Base-by-base conservation (phyloP, 1,140 invertebrate genomes). In the Macrobrachium nipponense region DNA sequence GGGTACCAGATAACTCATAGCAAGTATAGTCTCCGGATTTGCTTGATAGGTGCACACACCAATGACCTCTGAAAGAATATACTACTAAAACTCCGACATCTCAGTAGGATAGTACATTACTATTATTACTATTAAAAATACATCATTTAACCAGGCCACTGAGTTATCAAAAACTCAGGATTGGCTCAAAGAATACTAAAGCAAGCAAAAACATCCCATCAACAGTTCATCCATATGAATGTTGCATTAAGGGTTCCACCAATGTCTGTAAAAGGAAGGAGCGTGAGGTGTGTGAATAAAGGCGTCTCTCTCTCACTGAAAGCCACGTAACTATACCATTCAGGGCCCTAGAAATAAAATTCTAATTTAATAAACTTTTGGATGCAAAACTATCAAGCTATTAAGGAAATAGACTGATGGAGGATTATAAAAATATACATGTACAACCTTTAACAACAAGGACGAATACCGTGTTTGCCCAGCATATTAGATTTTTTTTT, bases 231-330 rank as follows among this genome's bases (percentile, higher is more conserved):
- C 91, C 20, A 93, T 89, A 89, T 91, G 90, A 81, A 91, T 88
- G 58, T 89, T 90, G 82, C 91, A 70, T 91, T 91, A 5, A 94
- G 90, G 7, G 92, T 93, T 81, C 93, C 93, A 51, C 93, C 93
- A 77, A 93, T 92, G 87, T 94, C 93, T 43, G 93, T 89, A 75
- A 93, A 91, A 44, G 93, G 92, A 20, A 93, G 88, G 81, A 93
- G 90, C 87, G 93, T 90, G 87, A 93, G 92, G 81, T 92, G 91
- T 10, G 91, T 91, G 80, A 93, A 90, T 23, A 92, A 90, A 43
- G 92, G 91, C 59, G 88, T 89, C 44, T 81, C 66, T 87, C 92
- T 11, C 90, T 91, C 75, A 93, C 87, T 44, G 92, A 90, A 18
- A 93, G 78, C 92, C 92, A 93, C 5, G 92, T 91, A 58, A 58